Percentiles rank a stretch among this genome's conserved stretches.
phyloP scores from a whole-genome alignment of 2,113 vertebrate species.

The Sclerurus mexicanus region DNA sequence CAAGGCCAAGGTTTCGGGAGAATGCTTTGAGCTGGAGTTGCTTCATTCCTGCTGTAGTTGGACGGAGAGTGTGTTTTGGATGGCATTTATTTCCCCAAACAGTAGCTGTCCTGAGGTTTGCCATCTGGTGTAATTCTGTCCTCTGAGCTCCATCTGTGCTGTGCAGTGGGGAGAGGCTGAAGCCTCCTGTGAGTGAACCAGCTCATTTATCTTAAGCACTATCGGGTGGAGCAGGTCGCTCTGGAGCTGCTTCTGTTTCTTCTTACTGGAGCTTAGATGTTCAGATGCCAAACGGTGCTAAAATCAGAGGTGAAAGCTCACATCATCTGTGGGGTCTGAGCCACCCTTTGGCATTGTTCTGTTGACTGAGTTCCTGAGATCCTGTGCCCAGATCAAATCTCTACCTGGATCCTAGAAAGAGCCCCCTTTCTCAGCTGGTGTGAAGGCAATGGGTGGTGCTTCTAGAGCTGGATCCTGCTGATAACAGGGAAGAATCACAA shows the following conservation, averaged over 20 bases:
- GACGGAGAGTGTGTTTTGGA: background rate
- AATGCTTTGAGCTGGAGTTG: background rate
- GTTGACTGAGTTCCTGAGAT: background rate
- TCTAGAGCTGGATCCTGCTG: background rate
- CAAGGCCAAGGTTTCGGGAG: background rate
- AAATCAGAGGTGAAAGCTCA: background rate
- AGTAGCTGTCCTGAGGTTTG: constrained; percentile 17
- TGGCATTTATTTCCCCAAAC: background rate
- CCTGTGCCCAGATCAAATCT: background rate
- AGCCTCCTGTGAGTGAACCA: background rate
- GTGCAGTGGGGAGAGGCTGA: background rate
- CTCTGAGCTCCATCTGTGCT: constrained; percentile 15
- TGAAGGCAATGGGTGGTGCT: background rate
- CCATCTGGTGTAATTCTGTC: constrained; percentile 22
- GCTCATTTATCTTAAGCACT: background rate
- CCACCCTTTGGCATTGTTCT: background rate
- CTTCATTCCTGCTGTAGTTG: background rate
- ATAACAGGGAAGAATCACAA: background rate
- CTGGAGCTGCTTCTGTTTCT: background rate
- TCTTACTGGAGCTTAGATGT: background rate
- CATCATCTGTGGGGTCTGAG: fast-evolving
- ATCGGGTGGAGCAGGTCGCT: fast-evolving
- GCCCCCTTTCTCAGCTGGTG: fast-evolving
- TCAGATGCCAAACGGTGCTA: background rate
- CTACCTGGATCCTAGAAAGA: background rate